Evolutionary conservation across 2,797 vertebrate genomes (phyloP).

Genomic region (Labeo calbasu): DNA sequence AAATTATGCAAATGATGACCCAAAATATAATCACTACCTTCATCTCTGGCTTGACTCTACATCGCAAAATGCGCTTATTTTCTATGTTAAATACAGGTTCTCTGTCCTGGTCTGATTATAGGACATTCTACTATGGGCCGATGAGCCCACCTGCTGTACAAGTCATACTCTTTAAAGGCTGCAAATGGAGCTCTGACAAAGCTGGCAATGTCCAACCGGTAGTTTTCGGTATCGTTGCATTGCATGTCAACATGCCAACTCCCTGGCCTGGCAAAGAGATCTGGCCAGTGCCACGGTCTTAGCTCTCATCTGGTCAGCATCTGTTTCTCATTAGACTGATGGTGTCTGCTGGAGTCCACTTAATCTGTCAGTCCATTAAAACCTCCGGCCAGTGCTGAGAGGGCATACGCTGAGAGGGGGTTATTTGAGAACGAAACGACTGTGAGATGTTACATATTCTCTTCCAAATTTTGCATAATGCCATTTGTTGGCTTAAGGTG

Average conservation of each 20-base stretch:
- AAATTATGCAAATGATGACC: neutral
- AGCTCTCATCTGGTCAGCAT: constrained; percentile 57
- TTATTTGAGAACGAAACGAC: constrained; percentile 12
- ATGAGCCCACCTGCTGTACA: constrained; percentile 6
- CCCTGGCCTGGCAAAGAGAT: constrained; percentile 22
- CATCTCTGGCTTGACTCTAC: neutral
- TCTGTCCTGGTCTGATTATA: neutral
- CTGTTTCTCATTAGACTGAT: constrained; percentile 58
- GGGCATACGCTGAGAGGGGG: neutral
- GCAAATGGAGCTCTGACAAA: constrained; percentile 29
- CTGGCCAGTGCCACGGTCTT: constrained; percentile 44
- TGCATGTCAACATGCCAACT: constrained; percentile 43
- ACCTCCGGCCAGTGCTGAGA: constrained; percentile 11
- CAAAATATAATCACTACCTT: neutral
- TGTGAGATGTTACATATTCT: constrained; percentile 3
- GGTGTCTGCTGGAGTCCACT: constrained; percentile 50
- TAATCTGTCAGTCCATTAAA: constrained; percentile 52
- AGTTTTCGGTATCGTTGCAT: constrained; percentile 14
- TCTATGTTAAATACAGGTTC: neutral
- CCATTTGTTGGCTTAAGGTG: neutral
- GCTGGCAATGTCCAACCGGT: constrained; percentile 13
- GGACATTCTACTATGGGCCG: neutral
- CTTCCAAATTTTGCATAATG: constrained; percentile 1
- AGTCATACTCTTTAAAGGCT: constrained; percentile 13
- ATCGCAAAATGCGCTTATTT: neutral